These are phyloP conservation scores for Ameiurus melas DNA, from an alignment of 2,113 vertebrate species.

Conservation along the genomic window DNA sequence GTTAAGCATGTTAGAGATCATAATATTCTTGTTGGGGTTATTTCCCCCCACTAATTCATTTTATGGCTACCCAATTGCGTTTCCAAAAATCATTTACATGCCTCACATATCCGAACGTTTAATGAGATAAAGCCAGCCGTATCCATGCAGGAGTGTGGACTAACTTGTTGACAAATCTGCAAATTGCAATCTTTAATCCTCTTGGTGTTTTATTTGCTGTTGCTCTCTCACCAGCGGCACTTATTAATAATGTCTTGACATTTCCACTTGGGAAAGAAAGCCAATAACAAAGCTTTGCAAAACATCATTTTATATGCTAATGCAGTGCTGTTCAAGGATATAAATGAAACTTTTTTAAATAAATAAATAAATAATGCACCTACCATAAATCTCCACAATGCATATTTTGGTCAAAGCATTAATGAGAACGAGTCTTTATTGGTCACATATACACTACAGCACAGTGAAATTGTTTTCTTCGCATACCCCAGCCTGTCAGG, in stretches of 20 bases:
- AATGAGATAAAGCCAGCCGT: constrained; percentile 20
- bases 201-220: constrained; percentile 35
- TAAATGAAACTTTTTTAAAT: background rate
- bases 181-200: constrained; percentile 33
- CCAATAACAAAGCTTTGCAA: constrained; percentile 38
- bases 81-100: background rate
- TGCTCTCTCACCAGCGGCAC: constrained; percentile 9
- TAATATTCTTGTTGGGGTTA: background rate
- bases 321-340: constrained; percentile 20
- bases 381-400: background rate
- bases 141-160: background rate
- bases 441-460: too few relatives aligned
- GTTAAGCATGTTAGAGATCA: background rate
- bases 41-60: background rate
- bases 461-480: too few relatives aligned
- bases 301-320: constrained; percentile 37
- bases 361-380: background rate
- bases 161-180: constrained; percentile 41
- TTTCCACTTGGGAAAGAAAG: constrained; percentile 47
- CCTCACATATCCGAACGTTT: background rate
- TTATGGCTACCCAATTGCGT: background rate
- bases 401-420: background rate
- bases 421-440: too few relatives aligned
- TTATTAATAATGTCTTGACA: constrained; percentile 47
- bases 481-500: too few relatives aligned